A percentile compares a stretch with the other conserved stretches of the same genome.
Conservation (phyloP, 1,140 invertebrate genomes). For the Papilio glaucus region DNA sequence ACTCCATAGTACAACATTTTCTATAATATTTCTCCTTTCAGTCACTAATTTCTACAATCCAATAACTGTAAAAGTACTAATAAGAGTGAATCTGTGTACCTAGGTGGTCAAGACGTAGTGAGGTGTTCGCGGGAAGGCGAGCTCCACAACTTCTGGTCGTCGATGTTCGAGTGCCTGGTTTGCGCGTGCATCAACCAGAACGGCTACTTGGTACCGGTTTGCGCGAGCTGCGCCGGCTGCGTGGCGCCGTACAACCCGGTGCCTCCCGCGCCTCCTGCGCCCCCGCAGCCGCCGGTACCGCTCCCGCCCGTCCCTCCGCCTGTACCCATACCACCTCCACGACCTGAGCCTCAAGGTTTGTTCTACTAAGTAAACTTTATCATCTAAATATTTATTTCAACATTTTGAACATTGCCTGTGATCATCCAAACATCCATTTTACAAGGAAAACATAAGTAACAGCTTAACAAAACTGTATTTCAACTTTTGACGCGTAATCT, state of each 20-base stretch:
- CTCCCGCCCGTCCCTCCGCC: background rate
- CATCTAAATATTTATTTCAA: too few relatives aligned
- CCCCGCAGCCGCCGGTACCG: background rate
- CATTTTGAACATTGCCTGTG: too few relatives aligned
- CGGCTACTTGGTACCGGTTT: slow-evolving; percentile 49
- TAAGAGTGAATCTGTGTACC: slow-evolving; percentile 23
- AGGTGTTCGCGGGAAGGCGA: slow-evolving; percentile 48
- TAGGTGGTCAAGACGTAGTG: slow-evolving; percentile 47
- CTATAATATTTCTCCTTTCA: too few relatives aligned
- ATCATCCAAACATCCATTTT: too few relatives aligned
- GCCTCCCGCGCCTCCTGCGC: background rate
- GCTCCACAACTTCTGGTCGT: slow-evolving; percentile 45
- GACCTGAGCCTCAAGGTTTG: slow-evolving; percentile 43
- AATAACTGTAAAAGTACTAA: background rate
- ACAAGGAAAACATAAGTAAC: too few relatives aligned
- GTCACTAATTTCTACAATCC: too few relatives aligned
- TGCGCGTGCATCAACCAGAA: slow-evolving; percentile 54
- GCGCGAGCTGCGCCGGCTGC: slow-evolving; percentile 57
- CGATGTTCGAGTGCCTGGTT: slow-evolving; percentile 50
- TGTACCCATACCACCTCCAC: slow-evolving; percentile 25
- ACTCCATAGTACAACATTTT: slow-evolving; percentile 8
- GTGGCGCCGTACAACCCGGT: background rate
- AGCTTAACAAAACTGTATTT: background rate
- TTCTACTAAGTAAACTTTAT: background rate
- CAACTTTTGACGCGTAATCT: too few relatives aligned